Evolutionary conservation across 2,113 vertebrate genomes (phyloP).

Genomic region (Callocephalon fimbriatum): DNA sequence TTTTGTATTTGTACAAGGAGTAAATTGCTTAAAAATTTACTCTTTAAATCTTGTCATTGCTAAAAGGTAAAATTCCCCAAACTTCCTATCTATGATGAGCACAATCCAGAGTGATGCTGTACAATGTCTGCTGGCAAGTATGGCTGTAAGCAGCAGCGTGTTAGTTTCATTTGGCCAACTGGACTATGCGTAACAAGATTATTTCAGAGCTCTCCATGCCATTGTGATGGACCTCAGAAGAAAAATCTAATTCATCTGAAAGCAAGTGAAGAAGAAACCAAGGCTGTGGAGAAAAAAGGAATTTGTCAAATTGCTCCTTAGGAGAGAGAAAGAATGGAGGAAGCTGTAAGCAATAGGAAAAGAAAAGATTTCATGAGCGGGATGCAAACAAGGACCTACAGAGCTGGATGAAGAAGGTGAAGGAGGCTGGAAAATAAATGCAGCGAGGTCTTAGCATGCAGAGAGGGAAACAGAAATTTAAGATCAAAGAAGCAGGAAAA

Average conservation of each 20-base stretch:
- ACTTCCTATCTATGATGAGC: background rate
- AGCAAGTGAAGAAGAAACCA: background rate
- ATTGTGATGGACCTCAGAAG: background rate
- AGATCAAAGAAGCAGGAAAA: background rate
- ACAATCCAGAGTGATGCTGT: background rate
- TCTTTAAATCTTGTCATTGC: background rate
- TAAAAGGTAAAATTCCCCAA: background rate
- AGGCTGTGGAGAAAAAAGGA: background rate
- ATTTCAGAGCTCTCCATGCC: background rate
- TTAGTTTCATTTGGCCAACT: background rate
- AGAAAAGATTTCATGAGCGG: background rate
- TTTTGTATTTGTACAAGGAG: background rate
- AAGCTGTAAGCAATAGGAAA: background rate
- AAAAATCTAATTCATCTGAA: background rate
- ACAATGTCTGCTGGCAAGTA: background rate
- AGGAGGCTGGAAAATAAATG: background rate
- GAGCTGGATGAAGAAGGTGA: background rate
- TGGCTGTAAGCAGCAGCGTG: background rate
- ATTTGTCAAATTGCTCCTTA: background rate
- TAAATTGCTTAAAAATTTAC: background rate
- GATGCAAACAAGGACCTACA: background rate
- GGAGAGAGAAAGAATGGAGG: background rate
- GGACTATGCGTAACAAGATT: background rate
- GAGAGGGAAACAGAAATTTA: background rate
- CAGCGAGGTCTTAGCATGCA: background rate